Evolutionary conservation across 2,113 vertebrate species (phyloP), one percentile per base, ranked within the genome.

Genomic region (Prunella fulvescens): DNA sequence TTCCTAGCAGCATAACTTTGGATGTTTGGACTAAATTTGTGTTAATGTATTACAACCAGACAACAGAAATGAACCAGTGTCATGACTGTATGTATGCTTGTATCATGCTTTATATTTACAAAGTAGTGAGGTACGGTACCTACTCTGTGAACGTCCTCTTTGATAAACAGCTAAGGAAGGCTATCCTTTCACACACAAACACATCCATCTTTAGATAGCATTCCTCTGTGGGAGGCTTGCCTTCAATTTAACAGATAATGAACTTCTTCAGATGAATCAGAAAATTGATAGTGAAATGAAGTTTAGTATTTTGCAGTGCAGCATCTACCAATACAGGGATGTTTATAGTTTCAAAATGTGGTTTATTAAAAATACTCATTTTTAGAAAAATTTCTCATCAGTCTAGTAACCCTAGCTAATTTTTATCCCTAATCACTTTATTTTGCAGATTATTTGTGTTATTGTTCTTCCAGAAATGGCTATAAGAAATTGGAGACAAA

Each of bases 1-100:
- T 98, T 98, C 98, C 98, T 98, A 98, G 97, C 96, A 99, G 98
- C 97, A 93, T 96, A 96, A 97, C 97, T 98, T 97, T 92, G 92
- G 93, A 97, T 96, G 85, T 97, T 97, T 97, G 95, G 90, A 79
- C 97, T 97, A 96, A 98, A 97, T 96, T 97, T 97, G 86, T 98
- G 90, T 96, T 97, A 97, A 97, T 92, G 81, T 96, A 92, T 86
- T 91, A 90, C 93, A 97, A 95, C 14, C 62, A 94, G 92, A 97
- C 72, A 90, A 96, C 93, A 94, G 93, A 97, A 97, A 92, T 81
- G 84, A 97, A 71, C 42, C 45, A 64, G 57, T 73, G 37, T 72
- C 56, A 20, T 94, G 81, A 88, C 50, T 94, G 58, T 62, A 65
- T 66, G 70, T 89, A 67, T 85, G 64, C 87, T 71, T 67, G 76